Conservation (phyloP, 1,140 invertebrate species). For the Gonioctena quinquepunctata region DNA sequence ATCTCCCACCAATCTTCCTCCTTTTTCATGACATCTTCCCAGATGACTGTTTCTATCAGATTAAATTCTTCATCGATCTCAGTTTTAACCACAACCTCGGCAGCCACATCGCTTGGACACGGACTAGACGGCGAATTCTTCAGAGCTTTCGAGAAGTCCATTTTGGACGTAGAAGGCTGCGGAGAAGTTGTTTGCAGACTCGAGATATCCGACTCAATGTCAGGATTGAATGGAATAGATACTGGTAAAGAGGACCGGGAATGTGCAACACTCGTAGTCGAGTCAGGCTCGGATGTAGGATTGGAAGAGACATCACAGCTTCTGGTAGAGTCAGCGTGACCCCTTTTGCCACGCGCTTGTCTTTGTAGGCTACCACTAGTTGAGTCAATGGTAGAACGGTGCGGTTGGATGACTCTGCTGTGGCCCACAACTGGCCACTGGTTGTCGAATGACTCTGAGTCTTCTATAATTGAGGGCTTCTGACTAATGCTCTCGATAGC, state of each 20-base stretch:
- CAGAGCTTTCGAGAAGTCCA: neutral
- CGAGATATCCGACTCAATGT: neutral
- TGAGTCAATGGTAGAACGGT: neutral
- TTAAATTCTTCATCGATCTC: constrained; percentile 2
- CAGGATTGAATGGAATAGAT: neutral
- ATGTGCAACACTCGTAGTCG: neutral
- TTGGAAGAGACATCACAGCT: neutral
- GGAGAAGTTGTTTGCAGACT: no score
- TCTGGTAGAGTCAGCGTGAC: neutral
- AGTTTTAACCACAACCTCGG: neutral
- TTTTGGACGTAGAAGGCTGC: no score
- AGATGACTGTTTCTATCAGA: neutral
- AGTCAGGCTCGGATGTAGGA: neutral
- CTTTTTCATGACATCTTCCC: neutral
- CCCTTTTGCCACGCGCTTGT: neutral
- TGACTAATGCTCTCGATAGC: neutral
- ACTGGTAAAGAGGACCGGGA: no score
- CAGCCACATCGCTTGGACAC: neutral
- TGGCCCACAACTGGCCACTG: neutral
- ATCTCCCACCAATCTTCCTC: neutral
- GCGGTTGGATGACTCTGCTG: neutral
- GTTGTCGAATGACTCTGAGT: neutral
- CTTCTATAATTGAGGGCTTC: neutral
- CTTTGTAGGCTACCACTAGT: no score
- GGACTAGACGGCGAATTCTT: neutral